Base-by-base conservation (phyloP, 2,113 vertebrate species). In the Dolichallabes microphthalmus region DNA sequence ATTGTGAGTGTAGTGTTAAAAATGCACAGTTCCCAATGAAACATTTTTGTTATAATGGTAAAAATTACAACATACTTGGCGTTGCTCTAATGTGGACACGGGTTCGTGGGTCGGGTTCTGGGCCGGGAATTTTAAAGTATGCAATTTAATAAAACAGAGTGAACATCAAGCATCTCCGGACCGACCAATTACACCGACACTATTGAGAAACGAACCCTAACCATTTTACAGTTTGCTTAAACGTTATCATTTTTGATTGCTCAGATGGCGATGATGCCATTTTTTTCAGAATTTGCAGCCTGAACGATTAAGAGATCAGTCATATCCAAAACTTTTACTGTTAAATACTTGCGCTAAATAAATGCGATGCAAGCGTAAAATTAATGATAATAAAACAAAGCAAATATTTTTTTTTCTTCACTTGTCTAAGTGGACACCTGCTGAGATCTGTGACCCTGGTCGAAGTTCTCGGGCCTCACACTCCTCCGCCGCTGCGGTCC, bases 401-500 rank as follows among this genome's bases (percentile, higher is more conserved):
- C 27, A 9, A 10, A 9, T 8, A 1, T 30, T 39, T 45, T 52
- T 79, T 25, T 0, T 35, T 35, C 17, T 69, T 20, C 9, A 10
- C 66, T 12, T 17, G 39, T 35, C 39, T 84, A 30, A 57, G 63
- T 15, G 39, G 82, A 81, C 82, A 84, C 32, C 77, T 58, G 25
- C 7, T 15, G 32, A 25, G 27, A 58, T 30, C n/a, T 30, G 13
- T 74, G 53, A n/a, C 57, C 55, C 35, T 68, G 50, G 63, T 45
- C 32, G 66, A 55, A 61, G 32, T 22, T 76, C 58, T n/a, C n/a
- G 19, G 7, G 61, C 50, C 91, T 98, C 93, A 99, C 88, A 99
- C 93, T 35, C 98, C 98, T 0, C 98, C 98, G 0, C 98, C 96
- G 22, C 98, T 99, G 0, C 97, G 95, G 91, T 98, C 97, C 92